phyloP scores from a whole-genome alignment of 2,797 vertebrate species.

The Ptychobarbus kaznakovi region DNA sequence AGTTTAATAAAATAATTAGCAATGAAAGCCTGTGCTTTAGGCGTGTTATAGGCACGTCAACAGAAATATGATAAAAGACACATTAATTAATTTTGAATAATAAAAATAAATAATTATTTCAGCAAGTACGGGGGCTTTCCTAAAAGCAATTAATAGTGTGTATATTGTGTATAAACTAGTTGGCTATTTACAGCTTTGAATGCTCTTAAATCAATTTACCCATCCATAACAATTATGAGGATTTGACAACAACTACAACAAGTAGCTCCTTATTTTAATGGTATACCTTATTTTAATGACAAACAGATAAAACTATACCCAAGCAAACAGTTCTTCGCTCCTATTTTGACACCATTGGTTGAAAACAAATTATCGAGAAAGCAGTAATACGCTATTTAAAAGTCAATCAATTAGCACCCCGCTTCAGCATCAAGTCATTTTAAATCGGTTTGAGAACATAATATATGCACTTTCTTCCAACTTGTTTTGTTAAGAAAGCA shows the following conservation, averaged over 20 bases:
- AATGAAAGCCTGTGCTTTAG: background rate
- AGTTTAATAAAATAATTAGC: background rate
- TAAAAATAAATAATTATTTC: background rate
- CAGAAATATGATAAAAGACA: background rate
- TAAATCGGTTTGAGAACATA: background rate
- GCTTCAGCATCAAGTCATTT: background rate
- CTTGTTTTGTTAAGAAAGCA: background rate
- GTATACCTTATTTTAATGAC: background rate
- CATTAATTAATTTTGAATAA: background rate
- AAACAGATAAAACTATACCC: background rate
- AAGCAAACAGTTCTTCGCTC: background rate
- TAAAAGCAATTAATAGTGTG: too few relatives aligned
- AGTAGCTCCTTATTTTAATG: too few relatives aligned
- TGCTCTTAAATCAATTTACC: background rate
- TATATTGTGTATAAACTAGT: too few relatives aligned
- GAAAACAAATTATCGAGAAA: background rate
- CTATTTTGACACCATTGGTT: background rate
- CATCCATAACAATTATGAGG: too few relatives aligned
- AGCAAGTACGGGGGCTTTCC: too few relatives aligned
- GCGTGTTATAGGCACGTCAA: background rate
- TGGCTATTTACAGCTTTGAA: background rate
- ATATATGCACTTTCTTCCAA: background rate
- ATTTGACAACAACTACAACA: background rate
- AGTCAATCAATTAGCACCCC: background rate
- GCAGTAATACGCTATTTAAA: background rate